A percentile compares a stretch with the other conserved stretches of the same genome.
Evolutionary conservation across 2,113 vertebrate species (phyloP).

Genomic region (Acrocephalus kingi): DNA sequence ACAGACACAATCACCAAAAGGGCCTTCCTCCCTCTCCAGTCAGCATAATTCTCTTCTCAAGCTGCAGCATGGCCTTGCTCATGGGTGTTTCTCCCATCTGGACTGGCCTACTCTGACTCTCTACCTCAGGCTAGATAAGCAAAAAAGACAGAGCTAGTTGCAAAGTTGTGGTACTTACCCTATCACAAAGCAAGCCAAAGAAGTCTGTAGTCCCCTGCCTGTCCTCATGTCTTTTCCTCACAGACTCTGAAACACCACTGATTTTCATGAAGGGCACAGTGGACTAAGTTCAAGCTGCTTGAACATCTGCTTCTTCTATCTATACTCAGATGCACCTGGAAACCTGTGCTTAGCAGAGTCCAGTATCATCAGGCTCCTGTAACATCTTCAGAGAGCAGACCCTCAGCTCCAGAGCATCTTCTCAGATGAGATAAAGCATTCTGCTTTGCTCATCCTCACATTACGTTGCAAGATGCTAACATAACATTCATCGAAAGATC

Average conservation of each 20-base stretch:
- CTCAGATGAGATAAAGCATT: background rate
- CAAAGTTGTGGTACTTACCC: background rate
- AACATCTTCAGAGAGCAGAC: background rate
- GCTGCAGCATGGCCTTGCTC: background rate
- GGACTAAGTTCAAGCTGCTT: background rate
- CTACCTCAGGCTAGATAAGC: background rate
- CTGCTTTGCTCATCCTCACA: background rate
- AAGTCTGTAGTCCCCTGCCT: background rate
- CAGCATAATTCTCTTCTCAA: background rate
- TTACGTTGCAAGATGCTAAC: background rate
- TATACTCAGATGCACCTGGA: background rate
- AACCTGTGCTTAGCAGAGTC: background rate
- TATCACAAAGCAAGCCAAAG: background rate
- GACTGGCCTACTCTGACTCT: background rate
- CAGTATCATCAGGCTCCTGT: background rate
- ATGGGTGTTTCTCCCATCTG: background rate
- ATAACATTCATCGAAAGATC: background rate
- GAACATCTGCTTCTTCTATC: background rate
- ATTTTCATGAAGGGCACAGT: background rate
- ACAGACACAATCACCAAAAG: background rate
- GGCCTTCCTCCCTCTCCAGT: background rate
- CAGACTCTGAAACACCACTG: background rate
- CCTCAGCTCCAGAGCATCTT: background rate
- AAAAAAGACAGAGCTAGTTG: background rate
- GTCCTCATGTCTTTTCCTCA: background rate